A percentile compares a stretch with the other conserved stretches of the same genome.
These are phyloP conservation scores for Dendrophyllia cribrosa DNA, from an alignment of 64 coral and sea anemone genomes.

Conservation along the genomic window DNA sequence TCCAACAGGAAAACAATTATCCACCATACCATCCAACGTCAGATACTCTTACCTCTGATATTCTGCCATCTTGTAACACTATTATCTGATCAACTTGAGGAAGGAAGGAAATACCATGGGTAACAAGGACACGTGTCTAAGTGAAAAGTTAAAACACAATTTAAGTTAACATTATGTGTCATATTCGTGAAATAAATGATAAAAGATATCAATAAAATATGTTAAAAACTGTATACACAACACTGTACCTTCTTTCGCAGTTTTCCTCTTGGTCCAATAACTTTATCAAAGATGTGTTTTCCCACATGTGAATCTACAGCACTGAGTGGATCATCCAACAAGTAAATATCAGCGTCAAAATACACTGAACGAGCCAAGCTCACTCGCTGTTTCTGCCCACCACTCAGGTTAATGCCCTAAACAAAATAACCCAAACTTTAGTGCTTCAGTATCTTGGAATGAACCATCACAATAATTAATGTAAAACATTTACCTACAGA, in stretches of 20 bases:
- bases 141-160: background rate
- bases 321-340: constrained; percentile 74
- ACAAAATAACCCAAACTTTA: background rate
- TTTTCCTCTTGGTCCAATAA: constrained; percentile 71
- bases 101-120: constrained; percentile 79
- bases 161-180: background rate
- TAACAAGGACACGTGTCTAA: constrained; percentile 81
- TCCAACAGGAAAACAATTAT: too few relatives aligned
- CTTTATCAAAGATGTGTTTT: constrained; percentile 76
- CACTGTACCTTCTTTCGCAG: constrained; percentile 54
- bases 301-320: constrained; percentile 77
- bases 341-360: constrained; percentile 70
- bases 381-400: constrained; percentile 73
- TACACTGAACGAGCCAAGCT: constrained; percentile 67
- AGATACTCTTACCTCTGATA: constrained; percentile 59
- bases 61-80: constrained; percentile 77
- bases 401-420: constrained; percentile 73
- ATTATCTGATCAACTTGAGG: constrained; percentile 87
- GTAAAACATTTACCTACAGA: too few relatives aligned
- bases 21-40: too few relatives aligned
- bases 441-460: too few relatives aligned
- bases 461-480: too few relatives aligned
- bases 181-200: too few relatives aligned
- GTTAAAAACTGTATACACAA: background rate
- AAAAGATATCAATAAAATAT: too few relatives aligned